Base-by-base conservation (phyloP, 1,140 invertebrate species). In the Andricus grossulariae region DNA sequence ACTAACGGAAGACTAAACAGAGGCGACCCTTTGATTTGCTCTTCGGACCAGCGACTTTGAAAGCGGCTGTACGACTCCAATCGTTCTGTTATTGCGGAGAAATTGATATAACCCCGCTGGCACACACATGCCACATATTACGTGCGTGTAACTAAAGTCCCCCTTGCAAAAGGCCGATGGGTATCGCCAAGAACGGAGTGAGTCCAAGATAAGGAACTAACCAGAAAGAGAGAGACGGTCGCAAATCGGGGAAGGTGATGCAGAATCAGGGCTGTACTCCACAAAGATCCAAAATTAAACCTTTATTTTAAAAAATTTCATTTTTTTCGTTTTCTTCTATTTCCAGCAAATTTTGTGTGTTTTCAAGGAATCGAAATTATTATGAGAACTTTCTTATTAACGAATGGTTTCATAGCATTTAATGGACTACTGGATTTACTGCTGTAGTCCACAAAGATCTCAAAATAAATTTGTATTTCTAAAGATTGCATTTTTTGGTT, bases 31-130 rank as follows among this genome's bases (percentile, higher is more conserved):
- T 45, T 45, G 39, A 45, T 45, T 39, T 25, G 55, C 60, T 66
- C 60, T 66, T 66, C 32, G 60, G 25, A 39, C 25, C 60, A 66
- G 39, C 39, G 39, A 45, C 39, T 80, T 84, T 84, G 75, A 50
- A 50, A 55, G 80, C 73, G 84, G 54, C 74, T 84, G 80, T 84
- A 84, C 82, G 73, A 52, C 52, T 70, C 70, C 80, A 80, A 84
- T 84, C 82, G 75, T 81, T 76, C 83, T 83, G 81, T 83, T 85
- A 84, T 84, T 85, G 83, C 75, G 49, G 79, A 85, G 83, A 85
- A 85, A 85, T 84, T 85, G 83, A 85, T 85, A 85, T 83, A 85
- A 84, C 83, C 81, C 49, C 25, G 60, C 60, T 66, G 60, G 60
- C 32, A 66, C 60, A 66, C 60, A 66, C 60, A 66, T 66, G 60